These are phyloP conservation scores for Xenops minutus DNA, from an alignment of 2,797 vertebrate species.

Conservation along the genomic window DNA sequence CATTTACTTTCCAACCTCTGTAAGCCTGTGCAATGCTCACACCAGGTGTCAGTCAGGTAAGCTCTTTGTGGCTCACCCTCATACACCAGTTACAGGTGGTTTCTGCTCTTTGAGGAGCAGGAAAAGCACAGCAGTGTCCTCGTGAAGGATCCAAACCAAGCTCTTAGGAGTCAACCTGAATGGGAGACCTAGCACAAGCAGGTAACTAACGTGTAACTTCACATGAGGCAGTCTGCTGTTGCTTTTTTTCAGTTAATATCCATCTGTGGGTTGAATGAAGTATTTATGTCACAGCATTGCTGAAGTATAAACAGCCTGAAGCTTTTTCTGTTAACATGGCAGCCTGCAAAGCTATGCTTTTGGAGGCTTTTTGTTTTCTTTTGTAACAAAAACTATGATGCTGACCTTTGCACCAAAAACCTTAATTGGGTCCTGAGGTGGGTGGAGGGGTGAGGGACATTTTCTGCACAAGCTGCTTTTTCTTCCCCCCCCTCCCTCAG, in stretches of 20 bases:
- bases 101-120: background rate
- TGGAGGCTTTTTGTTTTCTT: background rate
- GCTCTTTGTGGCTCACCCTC: background rate
- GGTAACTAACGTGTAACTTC: background rate
- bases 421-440: background rate
- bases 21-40: background rate
- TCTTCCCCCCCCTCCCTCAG: rapidly evolving
- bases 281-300: background rate
- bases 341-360: background rate
- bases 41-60: background rate
- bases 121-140: background rate
- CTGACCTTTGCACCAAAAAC: background rate
- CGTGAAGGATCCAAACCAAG: rapidly evolving
- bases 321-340: background rate
- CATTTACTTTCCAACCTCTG: rapidly evolving
- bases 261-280: background rate
- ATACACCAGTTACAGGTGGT: background rate
- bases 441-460: background rate
- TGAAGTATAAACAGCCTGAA: background rate
- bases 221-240: background rate
- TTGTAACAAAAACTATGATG: background rate
- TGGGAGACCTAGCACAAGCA: background rate
- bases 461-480: background rate
- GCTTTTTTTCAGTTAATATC: background rate
- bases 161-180: background rate